Percentiles rank a stretch among this genome's conserved stretches.
phyloP scores from a whole-genome alignment of 2,797 vertebrate genomes.

The Acanthurus lineatus region DNA sequence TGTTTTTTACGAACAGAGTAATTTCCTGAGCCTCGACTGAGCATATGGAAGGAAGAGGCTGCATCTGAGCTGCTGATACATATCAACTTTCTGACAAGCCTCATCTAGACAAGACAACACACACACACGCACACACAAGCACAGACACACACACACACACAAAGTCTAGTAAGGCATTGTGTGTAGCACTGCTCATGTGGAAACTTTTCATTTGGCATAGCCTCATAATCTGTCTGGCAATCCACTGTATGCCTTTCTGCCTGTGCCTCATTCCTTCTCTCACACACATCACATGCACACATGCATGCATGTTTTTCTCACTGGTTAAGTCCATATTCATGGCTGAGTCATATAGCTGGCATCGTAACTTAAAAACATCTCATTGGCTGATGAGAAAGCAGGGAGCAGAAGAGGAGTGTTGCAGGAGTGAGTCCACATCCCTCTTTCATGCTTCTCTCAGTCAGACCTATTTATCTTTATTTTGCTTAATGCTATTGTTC shows the following conservation, averaged over 20 bases:
- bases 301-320: neutral
- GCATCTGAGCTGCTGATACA: constrained; percentile 56
- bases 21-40: constrained; percentile 61
- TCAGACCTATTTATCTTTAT: neutral
- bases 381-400: constrained; percentile 27
- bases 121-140: constrained; percentile 6
- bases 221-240: constrained; percentile 40
- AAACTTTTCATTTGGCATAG: constrained; percentile 38
- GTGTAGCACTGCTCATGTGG: constrained; percentile 30
- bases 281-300: constrained; percentile 5
- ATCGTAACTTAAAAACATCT: constrained; percentile 6
- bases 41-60: constrained; percentile 39
- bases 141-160: constrained; percentile 15
- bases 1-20: constrained; percentile 53
- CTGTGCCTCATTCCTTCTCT: neutral
- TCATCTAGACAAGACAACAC: constrained; percentile 44
- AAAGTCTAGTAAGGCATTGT: constrained; percentile 6
- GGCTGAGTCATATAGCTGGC: neutral
- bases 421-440: neutral
- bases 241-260: constrained; percentile 9
- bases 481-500: neutral
- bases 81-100: constrained; percentile 42
- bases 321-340: neutral
- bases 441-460: neutral
- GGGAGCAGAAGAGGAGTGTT: neutral